Evolutionary conservation across 2,888 invertebrate species (phyloP).

Genomic region (Agrochola litura): DNA sequence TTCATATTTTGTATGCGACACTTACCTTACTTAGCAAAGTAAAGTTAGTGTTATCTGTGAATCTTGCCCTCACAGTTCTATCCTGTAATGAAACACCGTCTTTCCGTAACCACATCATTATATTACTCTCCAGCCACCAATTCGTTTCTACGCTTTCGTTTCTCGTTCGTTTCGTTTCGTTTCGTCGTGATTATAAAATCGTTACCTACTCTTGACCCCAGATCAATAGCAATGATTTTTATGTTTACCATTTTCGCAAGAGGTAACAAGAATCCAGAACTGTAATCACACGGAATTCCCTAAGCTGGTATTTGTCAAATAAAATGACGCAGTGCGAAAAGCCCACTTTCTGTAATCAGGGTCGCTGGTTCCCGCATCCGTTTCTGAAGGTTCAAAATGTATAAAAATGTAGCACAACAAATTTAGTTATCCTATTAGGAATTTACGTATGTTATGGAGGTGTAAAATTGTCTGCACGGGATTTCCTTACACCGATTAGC

Average conservation of each 20-base stretch:
- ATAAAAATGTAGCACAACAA: neutral
- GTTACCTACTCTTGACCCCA: neutral
- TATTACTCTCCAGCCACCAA: neutral
- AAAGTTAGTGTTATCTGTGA: too few species aligned
- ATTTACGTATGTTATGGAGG: slow-evolving; percentile 4
- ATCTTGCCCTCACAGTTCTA: too few species aligned
- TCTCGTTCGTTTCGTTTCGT: too few species aligned
- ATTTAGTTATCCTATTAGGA: neutral
- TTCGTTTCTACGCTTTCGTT: neutral
- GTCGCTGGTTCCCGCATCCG: slow-evolving; percentile 43
- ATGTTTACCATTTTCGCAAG: neutral
- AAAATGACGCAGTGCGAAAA: slow-evolving; percentile 43
- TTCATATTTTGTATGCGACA: too few species aligned
- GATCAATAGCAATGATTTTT: neutral
- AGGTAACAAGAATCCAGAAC: neutral
- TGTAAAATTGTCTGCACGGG: neutral
- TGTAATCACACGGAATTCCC: slow-evolving; percentile 1
- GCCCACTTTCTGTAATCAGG: slow-evolving; percentile 50
- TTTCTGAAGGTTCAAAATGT: slow-evolving; percentile 29
- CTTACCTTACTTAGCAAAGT: too few species aligned
- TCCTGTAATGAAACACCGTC: too few species aligned
- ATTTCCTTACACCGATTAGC: neutral
- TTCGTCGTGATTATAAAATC: neutral
- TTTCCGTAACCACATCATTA: too few species aligned
- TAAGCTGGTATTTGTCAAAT: slow-evolving; percentile 2